Evolutionary conservation across 2,888 invertebrate genomes (phyloP), one percentile per base, ranked within the genome.

Genomic region (Alsophila aescularia): DNA sequence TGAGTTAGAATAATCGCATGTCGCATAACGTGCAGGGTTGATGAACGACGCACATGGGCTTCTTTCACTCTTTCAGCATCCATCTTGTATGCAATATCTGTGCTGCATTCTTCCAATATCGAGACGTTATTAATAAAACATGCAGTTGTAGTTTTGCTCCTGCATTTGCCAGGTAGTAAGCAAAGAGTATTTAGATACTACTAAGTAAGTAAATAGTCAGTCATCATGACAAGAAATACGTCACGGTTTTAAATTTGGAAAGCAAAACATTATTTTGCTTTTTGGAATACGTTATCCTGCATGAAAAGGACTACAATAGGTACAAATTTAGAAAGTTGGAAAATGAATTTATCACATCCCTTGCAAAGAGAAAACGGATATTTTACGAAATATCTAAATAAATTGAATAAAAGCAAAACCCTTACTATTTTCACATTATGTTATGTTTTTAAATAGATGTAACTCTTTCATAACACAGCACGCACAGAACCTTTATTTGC

Each of bases 1-100:
- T 72, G 75, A 87, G 78, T 83, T 86, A 84, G 85, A 85, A 81
- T 80, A 76, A 77, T 78, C 70, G 76, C 69, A 79, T 77, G 77
- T 80, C 76, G 72, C 73, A 67, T 61, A 70, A 75, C 69, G 71
- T 70, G 67, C 71, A 68, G 73, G 53, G 53, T 60, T 72, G 60
- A 64, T 53, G 64, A 65, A 61, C 67, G 72, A 75, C 72, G 75
- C 85, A 85, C 80, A 82, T 83, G 85, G 72, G 65, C 64, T 73
- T 74, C 64, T 64, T 70, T 72, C 69, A 72, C 77, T 64, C n/a
- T n/a, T 70, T 72, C 68, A 73, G 77, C 81, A 71, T 80, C 86
- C 87, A 87, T 89, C 75, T 86, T 86, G 81, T 80, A 71, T 69
- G 73, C 70, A 55, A 18, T 34, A 32, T 32, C 4, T 1, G 13